Base-by-base conservation (phyloP, 2,888 invertebrate species). In the Ectemnius continuus region DNA sequence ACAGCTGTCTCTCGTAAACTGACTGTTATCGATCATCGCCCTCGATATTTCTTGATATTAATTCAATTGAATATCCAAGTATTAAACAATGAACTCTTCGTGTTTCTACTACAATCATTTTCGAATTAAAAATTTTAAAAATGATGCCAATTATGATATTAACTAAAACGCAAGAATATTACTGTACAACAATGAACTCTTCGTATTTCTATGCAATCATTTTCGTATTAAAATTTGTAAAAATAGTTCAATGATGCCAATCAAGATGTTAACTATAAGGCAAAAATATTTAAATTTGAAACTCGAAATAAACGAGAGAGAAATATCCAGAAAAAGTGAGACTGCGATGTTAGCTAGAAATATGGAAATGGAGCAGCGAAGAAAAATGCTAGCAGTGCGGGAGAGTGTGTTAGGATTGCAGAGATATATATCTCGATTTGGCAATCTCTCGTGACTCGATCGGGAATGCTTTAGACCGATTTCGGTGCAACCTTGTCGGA, bases 401-500 rank as follows among this genome's bases (percentile, higher is more conserved):
- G 59, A 36, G 56, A 52, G 48, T 47, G 56, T 23, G 8, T 4
- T 8, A 45, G 6, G 26, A 52, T 3, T 59, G 57, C 6, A 59
- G 47, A 45, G 56, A 16, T 75, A 52, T 75, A 52, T 72, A 46
- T 63, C 68, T 69, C 72, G 66, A 69, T 76, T 68, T 69, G 66
- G 72, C 47, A 58, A 47, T 60, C 11, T 45, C 20, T 61, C 70
- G 79, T 74, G 79, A 77, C 76, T 75, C 68, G 67, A 83, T 77
- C 76, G 77, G 47, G 78, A 70, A 79, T 76, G 62, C 67, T 65
- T 75, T 71, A 75, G 75, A 68, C 83, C 78, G 52, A 79, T 81
- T 85, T 86, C 76, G 67, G 80, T 82, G 78, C 83, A 84, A 85
- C 86, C 86, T 86, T 85, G 85, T 69, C 59, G 59, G 62, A 73